Conservation (phyloP, 92 coral and sea anemone genomes). For the Phenganax marumi region DNA sequence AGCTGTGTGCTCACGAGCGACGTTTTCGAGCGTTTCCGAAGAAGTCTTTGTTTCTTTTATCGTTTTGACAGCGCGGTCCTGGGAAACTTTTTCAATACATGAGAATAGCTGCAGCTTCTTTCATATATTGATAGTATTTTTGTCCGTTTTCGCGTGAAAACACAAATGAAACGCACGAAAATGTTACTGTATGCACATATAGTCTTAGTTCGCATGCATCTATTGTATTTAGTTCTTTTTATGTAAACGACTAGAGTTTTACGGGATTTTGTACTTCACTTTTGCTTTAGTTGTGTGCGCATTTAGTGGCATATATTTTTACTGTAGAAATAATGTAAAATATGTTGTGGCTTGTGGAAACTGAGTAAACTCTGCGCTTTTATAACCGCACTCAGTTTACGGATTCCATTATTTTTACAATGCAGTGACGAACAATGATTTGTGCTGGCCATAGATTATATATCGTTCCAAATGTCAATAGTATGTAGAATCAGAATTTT, state of each 20-base stretch:
- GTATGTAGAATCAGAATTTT: conserved; percentile 10
- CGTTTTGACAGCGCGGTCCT: too few species aligned
- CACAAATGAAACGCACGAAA: too few species aligned
- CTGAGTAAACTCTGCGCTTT: not conserved
- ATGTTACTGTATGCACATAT: not conserved
- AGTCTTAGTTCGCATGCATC: not conserved
- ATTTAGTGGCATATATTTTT: conserved; percentile 28
- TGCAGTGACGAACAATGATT: conserved; percentile 2
- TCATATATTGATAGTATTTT: too few species aligned
- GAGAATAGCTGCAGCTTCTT: too few species aligned
- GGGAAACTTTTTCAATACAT: too few species aligned
- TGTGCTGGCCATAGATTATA: conserved; percentile 38
- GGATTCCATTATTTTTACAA: conserved; percentile 3
- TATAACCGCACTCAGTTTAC: not conserved
- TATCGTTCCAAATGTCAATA: conserved; percentile 35
- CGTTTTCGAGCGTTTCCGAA: too few species aligned
- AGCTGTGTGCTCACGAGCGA: too few species aligned
- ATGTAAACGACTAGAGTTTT: not conserved
- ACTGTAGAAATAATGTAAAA: conserved; percentile 5
- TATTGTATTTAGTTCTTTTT: not conserved
- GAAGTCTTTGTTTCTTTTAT: too few species aligned
- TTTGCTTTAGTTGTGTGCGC: not conserved
- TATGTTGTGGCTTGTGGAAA: conserved; percentile 7
- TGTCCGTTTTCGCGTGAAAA: too few species aligned
- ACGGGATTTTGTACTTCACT: not conserved